These are phyloP conservation scores for Pegoplata infirma DNA, from an alignment of 2,888 invertebrate genomes.

Conservation along the genomic window DNA sequence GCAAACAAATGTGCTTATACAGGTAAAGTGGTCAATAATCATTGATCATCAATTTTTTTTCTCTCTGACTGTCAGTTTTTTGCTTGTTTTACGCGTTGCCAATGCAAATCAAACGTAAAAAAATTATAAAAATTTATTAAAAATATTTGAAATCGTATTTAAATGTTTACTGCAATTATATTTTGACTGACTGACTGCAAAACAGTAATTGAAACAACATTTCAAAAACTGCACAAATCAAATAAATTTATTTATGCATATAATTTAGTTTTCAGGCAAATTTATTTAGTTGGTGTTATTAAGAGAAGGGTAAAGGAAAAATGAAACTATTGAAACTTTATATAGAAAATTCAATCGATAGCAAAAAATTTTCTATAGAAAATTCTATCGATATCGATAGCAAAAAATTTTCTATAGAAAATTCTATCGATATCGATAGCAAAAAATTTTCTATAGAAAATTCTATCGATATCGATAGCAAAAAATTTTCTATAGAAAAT, in stretches of 20 bases:
- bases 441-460: too few species aligned
- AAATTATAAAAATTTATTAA: not conserved
- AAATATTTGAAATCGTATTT: conserved; percentile 3
- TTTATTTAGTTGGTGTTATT: not conserved
- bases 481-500: too few species aligned
- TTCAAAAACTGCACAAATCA: not conserved
- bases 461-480: too few species aligned
- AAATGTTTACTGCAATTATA: not conserved
- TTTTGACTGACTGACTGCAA: not conserved
- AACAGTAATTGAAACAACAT: not conserved
- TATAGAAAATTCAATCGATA: too few species aligned
- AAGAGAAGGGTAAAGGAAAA: not conserved
- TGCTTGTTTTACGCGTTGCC: not conserved
- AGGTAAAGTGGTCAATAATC: not conserved
- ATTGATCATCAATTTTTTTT: not conserved
- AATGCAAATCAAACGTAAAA: conserved; percentile 33
- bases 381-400: too few species aligned
- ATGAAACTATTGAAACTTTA: too few species aligned
- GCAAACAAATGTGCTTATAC: too few species aligned
- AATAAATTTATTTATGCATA: not conserved
- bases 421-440: too few species aligned
- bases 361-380: too few species aligned
- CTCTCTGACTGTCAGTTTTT: too few species aligned
- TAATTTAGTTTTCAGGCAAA: not conserved
- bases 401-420: too few species aligned